Percentiles rank a stretch among this genome's conserved stretches.
Conservation (phyloP, 2,797 vertebrate species). For the Chloroceryle amazona region DNA sequence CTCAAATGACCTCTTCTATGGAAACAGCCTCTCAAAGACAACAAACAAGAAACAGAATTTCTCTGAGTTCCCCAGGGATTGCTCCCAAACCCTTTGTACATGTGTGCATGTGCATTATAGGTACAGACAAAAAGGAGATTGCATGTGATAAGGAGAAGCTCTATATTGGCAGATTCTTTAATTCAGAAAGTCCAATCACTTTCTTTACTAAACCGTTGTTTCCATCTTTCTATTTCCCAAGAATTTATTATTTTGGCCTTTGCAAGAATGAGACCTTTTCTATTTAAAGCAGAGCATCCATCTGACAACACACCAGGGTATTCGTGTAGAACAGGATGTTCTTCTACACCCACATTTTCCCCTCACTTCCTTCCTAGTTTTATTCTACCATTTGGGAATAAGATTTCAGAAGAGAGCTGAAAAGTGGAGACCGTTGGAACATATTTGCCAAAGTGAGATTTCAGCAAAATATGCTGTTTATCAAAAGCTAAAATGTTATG, state of each 20-base stretch:
- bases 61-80: neutral
- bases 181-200: neutral
- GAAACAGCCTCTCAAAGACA: neutral
- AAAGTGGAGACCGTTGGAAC: neutral
- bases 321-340: constrained; percentile 72
- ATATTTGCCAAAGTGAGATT: neutral
- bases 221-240: neutral
- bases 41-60: neutral
- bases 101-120: neutral
- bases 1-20: constrained; percentile 23
- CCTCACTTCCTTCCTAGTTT: constrained; percentile 51
- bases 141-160: neutral
- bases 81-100: neutral
- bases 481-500: neutral
- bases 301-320: constrained; percentile 70
- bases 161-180: neutral
- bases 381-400: constrained; percentile 56
- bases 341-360: constrained; percentile 69
- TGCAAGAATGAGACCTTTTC: constrained; percentile 41
- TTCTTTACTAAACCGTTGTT: neutral
- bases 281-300: constrained; percentile 72
- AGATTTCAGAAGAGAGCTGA: constrained; percentile 4
- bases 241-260: constrained; percentile 54
- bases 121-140: neutral
- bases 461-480: constrained; percentile 6